Percentiles rank a stretch among this genome's conserved stretches.
Evolutionary conservation across 2,113 vertebrate species (phyloP).

Genomic region (Clarias macrocephalus): DNA sequence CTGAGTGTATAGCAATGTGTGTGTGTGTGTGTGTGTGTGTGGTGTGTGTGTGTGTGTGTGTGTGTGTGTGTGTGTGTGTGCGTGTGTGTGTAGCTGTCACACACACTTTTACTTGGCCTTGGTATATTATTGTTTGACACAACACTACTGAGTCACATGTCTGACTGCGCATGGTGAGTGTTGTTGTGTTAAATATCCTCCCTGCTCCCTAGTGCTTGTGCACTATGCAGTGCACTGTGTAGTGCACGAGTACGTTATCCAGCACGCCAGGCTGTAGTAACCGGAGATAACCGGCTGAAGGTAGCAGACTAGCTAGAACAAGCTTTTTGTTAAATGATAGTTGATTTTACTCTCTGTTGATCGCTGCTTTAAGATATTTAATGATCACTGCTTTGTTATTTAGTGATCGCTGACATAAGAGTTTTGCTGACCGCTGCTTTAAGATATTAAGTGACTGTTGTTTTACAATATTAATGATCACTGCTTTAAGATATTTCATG

Average conservation of each 20-base stretch:
- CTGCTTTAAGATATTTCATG: accelerated
- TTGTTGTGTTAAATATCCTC: background rate
- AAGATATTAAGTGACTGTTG: background rate
- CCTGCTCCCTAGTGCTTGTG: background rate
- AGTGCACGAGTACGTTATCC: background rate
- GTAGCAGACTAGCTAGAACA: background rate
- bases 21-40: slow-evolving; percentile 12
- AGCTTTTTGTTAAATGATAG: background rate
- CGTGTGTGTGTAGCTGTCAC: slow-evolving; percentile 19
- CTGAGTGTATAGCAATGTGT: background rate
- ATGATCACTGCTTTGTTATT: no score
- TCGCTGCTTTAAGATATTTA: background rate
- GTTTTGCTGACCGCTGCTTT: background rate
- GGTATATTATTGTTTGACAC: slow-evolving; percentile 44
- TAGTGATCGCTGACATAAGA: background rate
- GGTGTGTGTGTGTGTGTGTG: background rate
- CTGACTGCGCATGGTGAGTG: background rate
- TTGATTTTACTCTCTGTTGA: background rate
- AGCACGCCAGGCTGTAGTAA: background rate
- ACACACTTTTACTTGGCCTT: slow-evolving; percentile 20
- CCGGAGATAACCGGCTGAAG: background rate
- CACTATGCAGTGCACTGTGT: background rate
- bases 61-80: slow-evolving; percentile 11
- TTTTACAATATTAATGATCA: background rate
- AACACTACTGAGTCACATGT: slow-evolving; percentile 7